These are phyloP conservation scores for Hafferia zeledoni DNA, from an alignment of 2,797 vertebrate species.

Conservation along the genomic window DNA sequence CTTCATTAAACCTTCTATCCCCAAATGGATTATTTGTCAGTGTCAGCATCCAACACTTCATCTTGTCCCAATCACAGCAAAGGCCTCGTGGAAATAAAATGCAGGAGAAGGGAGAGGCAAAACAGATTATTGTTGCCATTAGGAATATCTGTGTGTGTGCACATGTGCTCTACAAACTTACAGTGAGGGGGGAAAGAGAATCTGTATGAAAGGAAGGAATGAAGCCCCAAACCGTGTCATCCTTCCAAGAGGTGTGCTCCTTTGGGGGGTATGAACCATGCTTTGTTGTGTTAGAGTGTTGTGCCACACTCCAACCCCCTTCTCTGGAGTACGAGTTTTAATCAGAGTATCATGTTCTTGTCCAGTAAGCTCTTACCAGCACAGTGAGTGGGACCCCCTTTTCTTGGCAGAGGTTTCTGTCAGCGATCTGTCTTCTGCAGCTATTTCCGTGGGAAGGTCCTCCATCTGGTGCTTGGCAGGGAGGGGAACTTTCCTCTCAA, in stretches of 20 bases:
- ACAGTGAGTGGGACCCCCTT: slow-evolving; percentile 42
- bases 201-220: not conserved
- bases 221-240: not conserved
- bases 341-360: not conserved
- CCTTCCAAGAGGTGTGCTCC: not conserved
- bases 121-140: not conserved
- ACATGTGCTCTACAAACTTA: not conserved
- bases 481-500: slow-evolving; percentile 72
- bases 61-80: slow-evolving; percentile 39
- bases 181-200: not conserved
- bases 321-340: not conserved
- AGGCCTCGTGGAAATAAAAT: slow-evolving; percentile 30
- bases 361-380: slow-evolving; percentile 20
- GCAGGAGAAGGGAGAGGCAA: not conserved
- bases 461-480: slow-evolving; percentile 77
- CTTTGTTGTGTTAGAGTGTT: accelerated
- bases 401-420: slow-evolving; percentile 66
- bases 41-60: slow-evolving; percentile 40
- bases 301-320: not conserved
- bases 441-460: slow-evolving; percentile 75
- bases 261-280: accelerated
- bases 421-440: slow-evolving; percentile 68
- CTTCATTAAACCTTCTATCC: slow-evolving; percentile 53
- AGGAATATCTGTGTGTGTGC: not conserved
- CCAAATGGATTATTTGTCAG: slow-evolving; percentile 49